Conservation (phyloP, 2,888 invertebrate species). For the Frankliniella fusca region DNA sequence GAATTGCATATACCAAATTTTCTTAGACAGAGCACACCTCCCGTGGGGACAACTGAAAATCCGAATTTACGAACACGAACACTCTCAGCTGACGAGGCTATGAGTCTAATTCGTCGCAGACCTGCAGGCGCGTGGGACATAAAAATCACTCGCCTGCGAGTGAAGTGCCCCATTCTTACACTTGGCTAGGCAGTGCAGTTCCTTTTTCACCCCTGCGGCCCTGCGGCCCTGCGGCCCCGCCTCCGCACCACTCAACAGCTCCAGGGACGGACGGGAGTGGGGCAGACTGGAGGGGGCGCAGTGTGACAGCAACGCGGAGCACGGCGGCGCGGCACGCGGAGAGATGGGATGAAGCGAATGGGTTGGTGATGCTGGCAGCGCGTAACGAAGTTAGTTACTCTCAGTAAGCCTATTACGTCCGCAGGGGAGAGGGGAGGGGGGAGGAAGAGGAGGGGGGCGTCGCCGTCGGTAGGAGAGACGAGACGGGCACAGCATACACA, state of each 20-base stretch:
- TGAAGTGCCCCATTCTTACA: too few species aligned
- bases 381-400: slow-evolving; percentile 19
- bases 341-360: neutral
- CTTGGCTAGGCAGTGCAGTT: too few species aligned
- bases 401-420: slow-evolving; percentile 12
- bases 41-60: too few species aligned
- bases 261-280: neutral
- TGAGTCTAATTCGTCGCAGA: too few species aligned
- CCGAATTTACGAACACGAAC: too few species aligned
- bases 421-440: too few species aligned
- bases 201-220: neutral
- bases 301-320: slow-evolving; percentile 36
- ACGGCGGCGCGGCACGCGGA: slow-evolving; percentile 32
- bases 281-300: neutral
- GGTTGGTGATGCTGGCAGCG: slow-evolving; percentile 2
- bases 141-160: too few species aligned
- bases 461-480: neutral
- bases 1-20: too few species aligned
- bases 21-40: too few species aligned
- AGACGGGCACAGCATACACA: neutral
- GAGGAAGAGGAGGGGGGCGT: neutral
- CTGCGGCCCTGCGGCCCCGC: neutral
- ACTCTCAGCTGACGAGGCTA: too few species aligned
- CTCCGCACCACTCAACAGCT: neutral
- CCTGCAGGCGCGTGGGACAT: too few species aligned